Evolutionary conservation across 2,113 vertebrate genomes (phyloP).

Genomic region (Hyperopisus bebe): DNA sequence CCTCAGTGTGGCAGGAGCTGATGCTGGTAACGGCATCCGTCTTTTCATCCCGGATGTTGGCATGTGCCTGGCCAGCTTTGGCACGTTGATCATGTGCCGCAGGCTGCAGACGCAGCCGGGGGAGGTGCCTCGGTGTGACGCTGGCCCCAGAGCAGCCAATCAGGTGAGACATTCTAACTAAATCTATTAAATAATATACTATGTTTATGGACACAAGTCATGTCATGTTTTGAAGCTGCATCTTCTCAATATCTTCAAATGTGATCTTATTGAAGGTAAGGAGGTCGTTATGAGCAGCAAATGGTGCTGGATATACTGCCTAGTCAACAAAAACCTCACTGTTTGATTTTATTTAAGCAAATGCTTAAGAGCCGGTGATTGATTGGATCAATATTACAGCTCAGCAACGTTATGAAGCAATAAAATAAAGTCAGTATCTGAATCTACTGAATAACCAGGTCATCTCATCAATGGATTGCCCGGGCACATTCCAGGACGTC

Average conservation of each 20-base stretch:
- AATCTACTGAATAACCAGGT: not conserved
- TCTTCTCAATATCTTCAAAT: not conserved
- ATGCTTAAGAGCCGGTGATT: not conserved
- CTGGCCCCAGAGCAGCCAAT: constrained; percentile 81
- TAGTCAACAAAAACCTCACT: not conserved
- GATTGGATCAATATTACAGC: not conserved
- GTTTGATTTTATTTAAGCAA: not conserved
- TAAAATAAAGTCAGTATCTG: not conserved
- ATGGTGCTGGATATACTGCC: not conserved
- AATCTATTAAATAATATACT: not conserved
- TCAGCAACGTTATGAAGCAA: not conserved
- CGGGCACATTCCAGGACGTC: not conserved
- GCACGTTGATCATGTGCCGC: constrained; percentile 87
- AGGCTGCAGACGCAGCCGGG: constrained; percentile 62
- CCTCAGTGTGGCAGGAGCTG: constrained; percentile 81
- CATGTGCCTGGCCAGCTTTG: constrained; percentile 82
- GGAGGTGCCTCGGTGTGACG: constrained; percentile 80
- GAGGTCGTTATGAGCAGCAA: not conserved
- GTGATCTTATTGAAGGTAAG: not conserved
- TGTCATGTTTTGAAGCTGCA: not conserved
- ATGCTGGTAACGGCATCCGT: constrained; percentile 87
- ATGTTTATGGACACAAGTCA: not conserved
- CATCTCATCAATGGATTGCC: not conserved
- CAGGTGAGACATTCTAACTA: constrained; percentile 62
- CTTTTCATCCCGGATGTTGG: constrained; percentile 92